A percentile compares a stretch with the other conserved stretches of the same genome.
These are phyloP conservation scores for Parotia lawesii DNA, from an alignment of 2,113 vertebrate genomes.

Conservation along the genomic window DNA sequence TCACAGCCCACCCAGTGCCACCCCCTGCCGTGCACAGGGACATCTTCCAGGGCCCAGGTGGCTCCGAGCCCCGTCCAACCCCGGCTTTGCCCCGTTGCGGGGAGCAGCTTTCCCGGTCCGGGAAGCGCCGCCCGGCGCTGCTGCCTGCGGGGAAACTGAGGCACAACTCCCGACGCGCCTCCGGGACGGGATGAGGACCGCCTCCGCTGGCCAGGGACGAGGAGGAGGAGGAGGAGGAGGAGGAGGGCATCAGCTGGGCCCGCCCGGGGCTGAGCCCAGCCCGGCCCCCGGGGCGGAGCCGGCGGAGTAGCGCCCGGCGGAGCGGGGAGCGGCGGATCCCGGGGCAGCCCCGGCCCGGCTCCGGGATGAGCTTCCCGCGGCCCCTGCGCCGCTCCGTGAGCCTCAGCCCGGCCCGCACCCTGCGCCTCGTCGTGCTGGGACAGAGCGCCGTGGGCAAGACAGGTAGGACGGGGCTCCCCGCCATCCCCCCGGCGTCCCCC, in stretches of 20 bases:
- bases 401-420: slow-evolving; percentile 60
- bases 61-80: not conserved
- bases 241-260: not conserved
- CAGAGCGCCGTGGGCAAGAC: slow-evolving; percentile 76
- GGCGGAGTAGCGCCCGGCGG: not conserved
- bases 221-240: not conserved
- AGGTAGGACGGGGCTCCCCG: slow-evolving; percentile 42
- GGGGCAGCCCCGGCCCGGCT: not conserved
- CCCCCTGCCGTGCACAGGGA: not conserved
- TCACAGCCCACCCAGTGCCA: too few relatives aligned
- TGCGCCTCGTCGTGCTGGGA: slow-evolving; percentile 72
- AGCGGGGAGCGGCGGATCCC: not conserved
- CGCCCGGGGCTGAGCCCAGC: not conserved
- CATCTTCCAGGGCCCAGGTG: not conserved
- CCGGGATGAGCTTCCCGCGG: slow-evolving; percentile 73
- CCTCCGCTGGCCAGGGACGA: not conserved
- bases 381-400: slow-evolving; percentile 71
- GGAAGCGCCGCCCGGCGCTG: not conserved
- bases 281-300: not conserved
- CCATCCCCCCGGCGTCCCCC: fast-evolving
- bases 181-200: not conserved
- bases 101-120: not conserved
- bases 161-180: not conserved
- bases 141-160: not conserved
- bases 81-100: not conserved